Evolutionary conservation across 2,888 invertebrate genomes (phyloP), one percentile per base, ranked within the genome.

Genomic region (Hedya salicella): DNA sequence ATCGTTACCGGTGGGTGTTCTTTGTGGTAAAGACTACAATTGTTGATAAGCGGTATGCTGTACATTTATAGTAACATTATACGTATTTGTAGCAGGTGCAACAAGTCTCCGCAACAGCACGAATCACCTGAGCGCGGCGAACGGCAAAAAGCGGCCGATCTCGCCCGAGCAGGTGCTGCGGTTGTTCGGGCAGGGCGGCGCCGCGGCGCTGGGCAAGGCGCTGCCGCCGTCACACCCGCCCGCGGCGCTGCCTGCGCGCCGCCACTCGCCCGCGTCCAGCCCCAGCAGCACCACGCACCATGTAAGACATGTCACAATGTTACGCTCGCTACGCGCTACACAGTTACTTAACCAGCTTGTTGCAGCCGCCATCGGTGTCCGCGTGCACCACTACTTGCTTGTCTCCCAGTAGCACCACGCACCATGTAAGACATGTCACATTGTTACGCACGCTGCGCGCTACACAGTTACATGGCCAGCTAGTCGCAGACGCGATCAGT

Each of bases 151-250:
- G 85, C 93, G 96, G 68, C 95, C 96, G 70, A 97, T 97, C 73
- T 97, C 97, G 53, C 97, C 97, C 69, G 97, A 97, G 92, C 97
- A 97, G 91, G 95, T 95, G 78, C 88, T 95, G 77, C 93, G 95
- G 83, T 85, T 94, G 82, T 94, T 94, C 76, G 94, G 94, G 69
- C 92, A 93, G 75, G 92, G 92, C 17, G 91, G 91, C 11, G 88
- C 91, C 13, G 90, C 92, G 52, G 91, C 91, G 70, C 80, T 92
- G 68, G 91, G 91, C 74, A 91, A 91, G 70, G 91, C 91, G 0
- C 78, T 92, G 73, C 91, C 91, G 46, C 91, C 91, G 1, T 89
- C 91, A 44, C 90, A 90, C 63, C 86, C 89, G 1, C 86, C 89
- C 8, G 90, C 89, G 0, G 83, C 89, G 70, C 88, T 93, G 78